A percentile compares a stretch with the other conserved stretches of the same genome.
Evolutionary conservation across 2,888 invertebrate genomes (phyloP).

Genomic region (Sinopyrophorus schimmeli): DNA sequence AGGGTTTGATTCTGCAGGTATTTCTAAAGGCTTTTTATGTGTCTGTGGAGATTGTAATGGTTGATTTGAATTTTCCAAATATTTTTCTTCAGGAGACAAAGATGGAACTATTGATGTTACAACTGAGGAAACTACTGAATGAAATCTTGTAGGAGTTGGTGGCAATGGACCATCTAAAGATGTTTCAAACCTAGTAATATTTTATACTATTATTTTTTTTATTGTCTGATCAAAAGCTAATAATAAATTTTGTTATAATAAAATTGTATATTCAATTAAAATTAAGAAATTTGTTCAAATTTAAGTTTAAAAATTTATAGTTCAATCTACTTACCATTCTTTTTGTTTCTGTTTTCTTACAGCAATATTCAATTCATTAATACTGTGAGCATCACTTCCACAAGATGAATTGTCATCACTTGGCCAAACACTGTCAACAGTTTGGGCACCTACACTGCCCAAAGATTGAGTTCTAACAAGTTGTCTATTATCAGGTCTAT

Average conservation of each 20-base stretch:
- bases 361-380: constrained; percentile 44
- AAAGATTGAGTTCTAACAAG: constrained; percentile 63
- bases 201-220: too few species aligned
- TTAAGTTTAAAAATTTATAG: too few species aligned
- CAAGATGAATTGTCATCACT: constrained; percentile 55
- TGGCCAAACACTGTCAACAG: constrained; percentile 52
- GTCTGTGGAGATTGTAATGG: constrained; percentile 38
- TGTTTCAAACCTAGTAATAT: constrained; percentile 51
- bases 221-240: too few species aligned
- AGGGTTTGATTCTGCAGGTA: constrained; percentile 54
- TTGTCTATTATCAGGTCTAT: constrained; percentile 50
- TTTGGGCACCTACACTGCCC: constrained; percentile 60
- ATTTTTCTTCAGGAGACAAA: constrained; percentile 38
- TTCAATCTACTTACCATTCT: constrained; percentile 50
- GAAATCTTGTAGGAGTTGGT: constrained; percentile 39
- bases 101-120: constrained; percentile 37
- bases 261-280: too few species aligned
- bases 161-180: constrained; percentile 51
- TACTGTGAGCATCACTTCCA: constrained; percentile 51
- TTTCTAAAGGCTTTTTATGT: constrained; percentile 49
- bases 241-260: too few species aligned
- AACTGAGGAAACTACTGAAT: constrained; percentile 41
- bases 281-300: too few species aligned
- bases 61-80: constrained; percentile 31
- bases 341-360: constrained; percentile 53